phyloP scores from a whole-genome alignment of 2,113 vertebrate species.

The Vulpes ferrilata region DNA sequence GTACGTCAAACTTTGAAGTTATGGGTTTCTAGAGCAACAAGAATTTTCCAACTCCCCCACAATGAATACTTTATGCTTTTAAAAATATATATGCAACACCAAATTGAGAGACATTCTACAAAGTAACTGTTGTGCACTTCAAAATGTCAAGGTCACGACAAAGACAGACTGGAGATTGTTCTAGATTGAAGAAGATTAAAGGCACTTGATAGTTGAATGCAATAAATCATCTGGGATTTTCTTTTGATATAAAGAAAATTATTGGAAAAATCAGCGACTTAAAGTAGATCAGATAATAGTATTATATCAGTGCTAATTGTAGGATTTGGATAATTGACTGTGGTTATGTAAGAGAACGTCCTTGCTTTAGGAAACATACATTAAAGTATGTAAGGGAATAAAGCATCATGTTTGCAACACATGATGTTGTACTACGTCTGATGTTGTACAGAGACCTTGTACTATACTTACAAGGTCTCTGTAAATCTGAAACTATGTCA shows the following conservation, averaged over 20 bases:
- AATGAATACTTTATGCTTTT: slow-evolving; percentile 65
- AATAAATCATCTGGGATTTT: slow-evolving; percentile 8
- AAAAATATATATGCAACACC: slow-evolving; percentile 56
- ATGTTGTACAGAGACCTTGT: not conserved
- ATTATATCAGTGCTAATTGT: not conserved
- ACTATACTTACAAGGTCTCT: not conserved
- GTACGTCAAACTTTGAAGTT: slow-evolving; percentile 67
- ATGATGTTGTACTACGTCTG: too few species aligned
- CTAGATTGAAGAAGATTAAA: not conserved
- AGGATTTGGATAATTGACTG: not conserved
- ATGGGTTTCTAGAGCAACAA: slow-evolving; percentile 58
- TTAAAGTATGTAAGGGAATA: not conserved
- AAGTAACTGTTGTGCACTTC: slow-evolving; percentile 30
- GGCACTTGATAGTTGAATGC: not conserved
- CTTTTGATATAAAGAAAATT: slow-evolving; percentile 8
- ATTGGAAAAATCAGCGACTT: slow-evolving; percentile 28
- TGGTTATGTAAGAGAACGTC: not conserved
- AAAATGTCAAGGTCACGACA: slow-evolving; percentile 56
- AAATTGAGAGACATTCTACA: slow-evolving; percentile 53
- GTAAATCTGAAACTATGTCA: not conserved
- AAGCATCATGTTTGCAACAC: not conserved
- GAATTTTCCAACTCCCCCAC: slow-evolving; percentile 14
- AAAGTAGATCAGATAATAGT: not conserved
- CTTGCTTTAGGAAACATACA: slow-evolving; percentile 30
- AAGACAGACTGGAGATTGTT: slow-evolving; percentile 1